phyloP scores from a whole-genome alignment of 2,888 invertebrate genomes.

The Diabrotica balteata region DNA sequence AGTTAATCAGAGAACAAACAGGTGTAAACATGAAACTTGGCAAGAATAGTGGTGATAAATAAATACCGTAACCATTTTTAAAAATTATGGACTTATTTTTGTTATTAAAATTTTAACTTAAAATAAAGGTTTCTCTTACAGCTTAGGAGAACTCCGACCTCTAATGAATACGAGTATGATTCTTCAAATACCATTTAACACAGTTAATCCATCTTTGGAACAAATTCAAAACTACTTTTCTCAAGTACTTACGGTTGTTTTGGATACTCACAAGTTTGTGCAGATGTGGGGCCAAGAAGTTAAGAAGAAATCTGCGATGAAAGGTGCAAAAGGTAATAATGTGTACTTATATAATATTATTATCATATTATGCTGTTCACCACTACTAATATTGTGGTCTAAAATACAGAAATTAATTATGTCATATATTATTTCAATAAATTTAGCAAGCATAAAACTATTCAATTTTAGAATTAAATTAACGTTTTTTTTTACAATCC shows the following conservation, averaged over 20 bases:
- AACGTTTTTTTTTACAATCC: too few species aligned
- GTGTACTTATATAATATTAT: too few species aligned
- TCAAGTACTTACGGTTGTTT: slow-evolving; percentile 71
- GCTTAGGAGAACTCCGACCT: slow-evolving; percentile 53
- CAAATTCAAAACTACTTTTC: slow-evolving; percentile 75
- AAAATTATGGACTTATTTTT: background rate
- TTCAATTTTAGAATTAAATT: too few species aligned
- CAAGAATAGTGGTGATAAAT: background rate
- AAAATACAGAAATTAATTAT: too few species aligned
- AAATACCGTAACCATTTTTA: background rate
- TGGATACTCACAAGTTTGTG: slow-evolving; percentile 76
- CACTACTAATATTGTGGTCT: too few species aligned
- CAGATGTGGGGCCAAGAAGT: slow-evolving; percentile 78
- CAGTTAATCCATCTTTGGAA: slow-evolving; percentile 71
- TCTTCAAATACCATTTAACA: slow-evolving; percentile 70
- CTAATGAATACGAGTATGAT: slow-evolving; percentile 70
- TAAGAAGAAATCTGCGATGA: slow-evolving; percentile 40
- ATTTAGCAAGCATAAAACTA: too few species aligned
- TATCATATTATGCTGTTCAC: too few species aligned
- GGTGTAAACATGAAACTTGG: too few species aligned
- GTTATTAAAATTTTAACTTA: background rate
- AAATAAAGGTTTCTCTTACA: slow-evolving; percentile 14
- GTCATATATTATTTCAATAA: too few species aligned
- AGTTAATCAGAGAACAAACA: too few species aligned
- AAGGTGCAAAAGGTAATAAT: slow-evolving; percentile 17